Evolutionary conservation across 2,113 vertebrate species (phyloP).

Genomic region (Marmota flaviventris): DNA sequence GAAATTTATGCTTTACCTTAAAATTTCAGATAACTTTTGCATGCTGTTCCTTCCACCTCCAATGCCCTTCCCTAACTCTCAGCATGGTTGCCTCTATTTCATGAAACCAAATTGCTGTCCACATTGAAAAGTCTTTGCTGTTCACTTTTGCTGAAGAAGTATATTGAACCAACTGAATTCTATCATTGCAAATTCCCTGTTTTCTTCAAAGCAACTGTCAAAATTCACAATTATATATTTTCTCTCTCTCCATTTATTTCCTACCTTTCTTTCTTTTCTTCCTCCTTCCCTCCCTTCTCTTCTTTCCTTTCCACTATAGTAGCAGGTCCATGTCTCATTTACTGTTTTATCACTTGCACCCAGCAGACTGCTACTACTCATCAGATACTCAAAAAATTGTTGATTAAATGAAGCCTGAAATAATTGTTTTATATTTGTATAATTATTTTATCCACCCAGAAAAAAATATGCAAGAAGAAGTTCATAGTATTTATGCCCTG

Average conservation of each 20-base stretch:
- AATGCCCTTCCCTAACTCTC: background rate
- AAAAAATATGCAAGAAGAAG: background rate
- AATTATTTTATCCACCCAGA: background rate
- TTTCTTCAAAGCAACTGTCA: background rate
- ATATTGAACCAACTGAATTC: background rate
- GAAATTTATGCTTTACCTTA: background rate
- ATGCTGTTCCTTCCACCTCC: background rate
- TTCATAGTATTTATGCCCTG: background rate
- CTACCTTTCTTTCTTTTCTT: too few relatives aligned
- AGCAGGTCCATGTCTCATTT: background rate
- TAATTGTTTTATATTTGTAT: slow-evolving; percentile 7
- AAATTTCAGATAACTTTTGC: background rate
- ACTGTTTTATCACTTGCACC: slow-evolving; percentile 9
- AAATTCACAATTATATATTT: background rate
- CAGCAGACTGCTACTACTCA: background rate
- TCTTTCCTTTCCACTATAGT: background rate
- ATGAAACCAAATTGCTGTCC: background rate
- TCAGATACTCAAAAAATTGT: background rate
- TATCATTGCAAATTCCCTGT: background rate
- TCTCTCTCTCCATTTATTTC: background rate
- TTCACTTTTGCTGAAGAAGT: background rate
- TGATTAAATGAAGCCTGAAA: background rate
- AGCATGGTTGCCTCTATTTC: background rate
- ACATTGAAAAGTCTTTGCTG: background rate
- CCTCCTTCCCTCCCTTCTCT: background rate